These are phyloP conservation scores for Neosilurus mollespiculum DNA, from an alignment of 2,797 vertebrate species.

Conservation along the genomic window DNA sequence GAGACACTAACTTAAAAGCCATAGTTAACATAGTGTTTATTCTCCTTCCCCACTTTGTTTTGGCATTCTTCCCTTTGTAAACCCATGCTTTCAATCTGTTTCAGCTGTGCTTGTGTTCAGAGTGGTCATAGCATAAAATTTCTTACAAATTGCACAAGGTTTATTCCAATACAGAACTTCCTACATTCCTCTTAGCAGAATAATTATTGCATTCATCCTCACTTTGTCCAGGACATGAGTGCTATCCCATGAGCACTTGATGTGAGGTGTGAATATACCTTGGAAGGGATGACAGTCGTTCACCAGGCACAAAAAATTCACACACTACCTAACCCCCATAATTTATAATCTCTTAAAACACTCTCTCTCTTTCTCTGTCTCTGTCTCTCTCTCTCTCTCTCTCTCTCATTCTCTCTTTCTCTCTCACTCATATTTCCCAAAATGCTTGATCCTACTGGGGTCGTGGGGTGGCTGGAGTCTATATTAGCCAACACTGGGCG, in stretches of 20 bases:
- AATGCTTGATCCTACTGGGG: too few relatives aligned
- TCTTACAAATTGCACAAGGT: neutral
- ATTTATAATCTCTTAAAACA: too few relatives aligned
- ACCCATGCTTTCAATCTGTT: neutral
- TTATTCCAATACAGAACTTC: neutral
- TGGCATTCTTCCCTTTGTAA: neutral
- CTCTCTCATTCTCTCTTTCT: too few relatives aligned
- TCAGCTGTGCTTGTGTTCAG: slow-evolving; percentile 2
- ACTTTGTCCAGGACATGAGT: neutral
- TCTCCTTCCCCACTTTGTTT: neutral
- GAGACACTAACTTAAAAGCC: neutral
- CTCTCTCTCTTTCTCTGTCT: too few relatives aligned
- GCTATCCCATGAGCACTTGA: neutral
- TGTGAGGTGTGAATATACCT: neutral
- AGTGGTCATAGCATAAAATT: neutral
- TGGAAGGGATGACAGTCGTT: neutral
- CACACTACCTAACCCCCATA: neutral
- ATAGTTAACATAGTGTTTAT: neutral
- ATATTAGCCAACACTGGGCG: too few relatives aligned
- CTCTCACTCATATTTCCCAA: too few relatives aligned
- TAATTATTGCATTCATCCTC: neutral
- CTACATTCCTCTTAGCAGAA: neutral
- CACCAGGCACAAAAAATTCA: neutral
- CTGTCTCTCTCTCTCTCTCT: too few relatives aligned
- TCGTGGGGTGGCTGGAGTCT: too few relatives aligned